Evolutionary conservation across 1,140 invertebrate genomes (phyloP).

Genomic region (Heliconius nattereri): DNA sequence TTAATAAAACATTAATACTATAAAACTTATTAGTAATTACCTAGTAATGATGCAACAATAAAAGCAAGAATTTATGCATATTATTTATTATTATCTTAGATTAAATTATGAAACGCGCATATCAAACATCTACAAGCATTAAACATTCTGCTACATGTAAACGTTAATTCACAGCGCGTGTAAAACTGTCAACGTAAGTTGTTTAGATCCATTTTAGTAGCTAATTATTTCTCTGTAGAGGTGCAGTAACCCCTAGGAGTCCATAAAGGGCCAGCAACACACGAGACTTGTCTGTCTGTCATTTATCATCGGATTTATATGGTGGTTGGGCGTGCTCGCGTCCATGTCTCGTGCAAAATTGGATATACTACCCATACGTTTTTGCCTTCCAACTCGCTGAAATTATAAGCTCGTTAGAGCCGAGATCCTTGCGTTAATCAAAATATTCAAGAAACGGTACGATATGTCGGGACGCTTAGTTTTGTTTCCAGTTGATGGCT

Average conservation of each 20-base stretch:
- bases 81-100: not conserved
- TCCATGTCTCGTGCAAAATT: conserved; percentile 32
- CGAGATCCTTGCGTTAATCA: conserved; percentile 23
- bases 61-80: not conserved
- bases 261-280: conserved; percentile 32
- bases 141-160: conserved; percentile 15
- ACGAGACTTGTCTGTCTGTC: conserved; percentile 34
- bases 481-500: not conserved
- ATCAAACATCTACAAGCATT: not conserved
- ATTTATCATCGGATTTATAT: conserved; percentile 39
- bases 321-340: conserved; percentile 28
- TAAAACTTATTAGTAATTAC: too few relatives aligned
- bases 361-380: conserved; percentile 19
- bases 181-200: conserved; percentile 37
- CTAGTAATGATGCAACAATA: too few relatives aligned
- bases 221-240: conserved; percentile 38
- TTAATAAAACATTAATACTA: too few relatives aligned
- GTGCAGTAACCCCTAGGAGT: conserved; percentile 37
- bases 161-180: conserved; percentile 32
- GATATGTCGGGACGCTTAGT: conserved; percentile 2
- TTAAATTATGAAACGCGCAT: not conserved
- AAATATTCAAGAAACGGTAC: not conserved
- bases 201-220: conserved; percentile 35
- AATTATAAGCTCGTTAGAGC: conserved; percentile 34
- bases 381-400: conserved; percentile 31